phyloP scores from a whole-genome alignment of 2,113 vertebrate species.

The Gobio gobio region DNA sequence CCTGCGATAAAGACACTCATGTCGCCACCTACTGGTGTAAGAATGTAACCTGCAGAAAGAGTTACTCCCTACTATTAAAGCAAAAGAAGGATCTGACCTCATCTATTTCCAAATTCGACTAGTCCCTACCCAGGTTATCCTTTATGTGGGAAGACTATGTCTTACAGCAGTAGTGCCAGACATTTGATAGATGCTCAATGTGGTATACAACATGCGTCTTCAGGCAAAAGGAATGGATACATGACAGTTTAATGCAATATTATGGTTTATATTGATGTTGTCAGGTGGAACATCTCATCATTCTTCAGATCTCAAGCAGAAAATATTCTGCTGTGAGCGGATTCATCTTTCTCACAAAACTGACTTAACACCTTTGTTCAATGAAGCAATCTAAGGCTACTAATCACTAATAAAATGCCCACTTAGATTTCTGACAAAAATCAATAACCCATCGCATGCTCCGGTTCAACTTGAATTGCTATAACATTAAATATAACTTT shows the following conservation, averaged over 20 bases:
- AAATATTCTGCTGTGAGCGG: background rate
- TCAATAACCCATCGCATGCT: slow-evolving; percentile 18
- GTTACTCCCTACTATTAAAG: background rate
- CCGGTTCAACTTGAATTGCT: background rate
- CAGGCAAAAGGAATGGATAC: background rate
- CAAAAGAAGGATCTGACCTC: background rate
- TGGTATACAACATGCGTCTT: background rate
- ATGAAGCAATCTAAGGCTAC: slow-evolving; percentile 12
- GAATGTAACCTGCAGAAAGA: background rate
- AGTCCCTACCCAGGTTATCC: background rate
- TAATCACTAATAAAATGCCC: background rate
- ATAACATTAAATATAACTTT: slow-evolving; percentile 17
- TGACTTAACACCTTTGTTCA: background rate
- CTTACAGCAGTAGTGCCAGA: background rate
- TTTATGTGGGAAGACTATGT: background rate
- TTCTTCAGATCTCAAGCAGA: background rate
- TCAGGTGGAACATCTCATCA: background rate
- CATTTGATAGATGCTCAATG: slow-evolving; percentile 6
- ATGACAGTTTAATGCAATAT: background rate
- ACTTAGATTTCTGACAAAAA: slow-evolving; percentile 8
- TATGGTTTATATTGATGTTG: background rate
- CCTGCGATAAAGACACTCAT: background rate
- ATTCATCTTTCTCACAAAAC: background rate
- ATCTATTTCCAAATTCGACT: background rate
- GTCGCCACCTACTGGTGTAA: background rate